Evolutionary conservation across 1,140 invertebrate species (phyloP).

Genomic region (Heliconius congener): DNA sequence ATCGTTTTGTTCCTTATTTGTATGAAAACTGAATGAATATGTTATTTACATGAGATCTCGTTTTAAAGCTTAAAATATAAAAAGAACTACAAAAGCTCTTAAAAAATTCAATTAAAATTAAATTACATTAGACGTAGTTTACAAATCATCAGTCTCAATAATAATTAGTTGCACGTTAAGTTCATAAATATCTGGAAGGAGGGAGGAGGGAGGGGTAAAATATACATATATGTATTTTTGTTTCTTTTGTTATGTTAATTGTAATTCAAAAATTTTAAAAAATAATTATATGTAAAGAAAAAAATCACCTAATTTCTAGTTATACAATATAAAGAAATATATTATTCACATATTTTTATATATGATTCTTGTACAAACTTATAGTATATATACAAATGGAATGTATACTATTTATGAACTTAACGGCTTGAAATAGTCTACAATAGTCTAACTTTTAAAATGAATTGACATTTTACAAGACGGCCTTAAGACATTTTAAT

Average conservation of each 20-base stretch:
- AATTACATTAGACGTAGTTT: slow-evolving; percentile 27
- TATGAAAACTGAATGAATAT: neutral
- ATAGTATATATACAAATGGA: neutral
- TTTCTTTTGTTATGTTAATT: too few species aligned
- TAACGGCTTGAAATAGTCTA: slow-evolving; percentile 2
- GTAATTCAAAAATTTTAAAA: too few species aligned
- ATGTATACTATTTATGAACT: neutral
- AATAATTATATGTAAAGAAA: too few species aligned
- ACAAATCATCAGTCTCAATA: slow-evolving; percentile 40
- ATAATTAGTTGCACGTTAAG: neutral
- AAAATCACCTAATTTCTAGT: too few species aligned
- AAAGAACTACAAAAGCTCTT: slow-evolving; percentile 18
- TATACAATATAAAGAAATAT: too few species aligned
- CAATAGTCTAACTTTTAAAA: neutral
- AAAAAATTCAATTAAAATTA: slow-evolving; percentile 16
- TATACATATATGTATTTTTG: neutral
- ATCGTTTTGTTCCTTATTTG: neutral
- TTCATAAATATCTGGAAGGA: neutral
- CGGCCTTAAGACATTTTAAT: slow-evolving; percentile 13
- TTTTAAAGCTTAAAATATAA: slow-evolving; percentile 27
- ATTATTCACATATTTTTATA: too few species aligned
- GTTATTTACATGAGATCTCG: slow-evolving; percentile 28
- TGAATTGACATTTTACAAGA: slow-evolving; percentile 8
- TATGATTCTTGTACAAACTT: too few species aligned
- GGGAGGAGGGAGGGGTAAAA: neutral